Percentiles rank a stretch among this genome's conserved stretches.
Evolutionary conservation across 2,113 vertebrate genomes (phyloP).

Genomic region (Glaucomys volans): DNA sequence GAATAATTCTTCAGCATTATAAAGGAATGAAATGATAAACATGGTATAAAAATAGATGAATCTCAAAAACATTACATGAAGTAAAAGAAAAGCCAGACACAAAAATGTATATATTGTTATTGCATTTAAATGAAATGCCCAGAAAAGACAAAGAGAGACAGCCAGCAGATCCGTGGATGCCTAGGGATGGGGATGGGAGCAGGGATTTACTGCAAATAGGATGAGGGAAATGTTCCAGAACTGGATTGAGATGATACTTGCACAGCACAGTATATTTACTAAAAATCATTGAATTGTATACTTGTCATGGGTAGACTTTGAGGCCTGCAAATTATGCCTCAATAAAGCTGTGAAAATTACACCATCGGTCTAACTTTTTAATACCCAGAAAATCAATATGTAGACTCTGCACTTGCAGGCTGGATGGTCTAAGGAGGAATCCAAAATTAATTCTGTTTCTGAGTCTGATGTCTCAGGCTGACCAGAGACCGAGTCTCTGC

Average conservation of each 20-base stretch:
- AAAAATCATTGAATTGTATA: not conserved
- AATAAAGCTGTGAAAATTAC: not conserved
- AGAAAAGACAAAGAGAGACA: not conserved
- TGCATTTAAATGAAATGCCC: not conserved
- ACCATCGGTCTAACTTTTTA: not conserved
- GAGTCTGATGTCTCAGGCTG: not conserved
- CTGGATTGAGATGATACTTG: not conserved
- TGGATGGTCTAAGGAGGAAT: not conserved
- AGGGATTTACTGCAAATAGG: not conserved
- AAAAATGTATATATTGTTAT: not conserved
- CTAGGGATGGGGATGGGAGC: not conserved
- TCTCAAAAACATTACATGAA: not conserved
- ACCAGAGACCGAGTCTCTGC: not conserved
- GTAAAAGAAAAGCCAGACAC: not conserved
- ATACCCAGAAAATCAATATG: not conserved
- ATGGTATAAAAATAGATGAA: not conserved
- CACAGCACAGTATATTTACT: not conserved
- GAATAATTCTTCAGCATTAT: not conserved
- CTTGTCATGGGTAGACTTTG: not conserved
- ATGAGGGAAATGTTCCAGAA: not conserved
- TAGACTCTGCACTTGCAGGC: not conserved
- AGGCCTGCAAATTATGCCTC: not conserved
- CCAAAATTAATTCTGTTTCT: slow-evolving; percentile 13
- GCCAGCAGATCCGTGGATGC: not conserved
- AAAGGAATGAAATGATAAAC: not conserved